Percentiles rank a stretch among this genome's conserved stretches.
phyloP scores from a whole-genome alignment of 2,113 vertebrate species.

The Octodon degus region DNA sequence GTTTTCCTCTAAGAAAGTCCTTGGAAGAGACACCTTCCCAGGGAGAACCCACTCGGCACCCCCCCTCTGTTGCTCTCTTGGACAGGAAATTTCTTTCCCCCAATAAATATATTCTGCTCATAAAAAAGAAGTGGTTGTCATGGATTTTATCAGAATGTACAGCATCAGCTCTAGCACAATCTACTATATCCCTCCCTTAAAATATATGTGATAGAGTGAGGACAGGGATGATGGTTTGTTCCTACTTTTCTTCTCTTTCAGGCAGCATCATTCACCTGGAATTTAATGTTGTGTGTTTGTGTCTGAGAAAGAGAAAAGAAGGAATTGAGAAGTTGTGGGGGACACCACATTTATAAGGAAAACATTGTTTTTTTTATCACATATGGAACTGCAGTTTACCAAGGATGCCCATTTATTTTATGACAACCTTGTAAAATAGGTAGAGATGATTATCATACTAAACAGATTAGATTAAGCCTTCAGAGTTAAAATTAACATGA shows the following conservation, averaged over 20 bases:
- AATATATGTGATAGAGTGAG: not conserved
- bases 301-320: not conserved
- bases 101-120: no score
- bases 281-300: not conserved
- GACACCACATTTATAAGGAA: not conserved
- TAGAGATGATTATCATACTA: not conserved
- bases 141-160: slow-evolving; percentile 15
- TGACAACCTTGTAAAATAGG: not conserved
- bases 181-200: not conserved
- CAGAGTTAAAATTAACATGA: not conserved
- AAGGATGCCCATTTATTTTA: not conserved
- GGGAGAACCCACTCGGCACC: no score
- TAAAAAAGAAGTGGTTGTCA: not conserved
- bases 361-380: not conserved
- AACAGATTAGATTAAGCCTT: not conserved
- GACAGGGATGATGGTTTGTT: not conserved
- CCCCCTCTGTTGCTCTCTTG: no score
- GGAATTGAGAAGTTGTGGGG: not conserved
- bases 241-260: not conserved
- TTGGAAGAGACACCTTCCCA: no score
- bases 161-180: not conserved
- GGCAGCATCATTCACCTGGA: not conserved
- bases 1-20: no score
- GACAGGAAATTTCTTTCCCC: no score
- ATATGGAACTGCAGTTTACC: not conserved